Base-by-base conservation (phyloP, 2,113 vertebrate species). In the Kryptolebias marmoratus region DNA sequence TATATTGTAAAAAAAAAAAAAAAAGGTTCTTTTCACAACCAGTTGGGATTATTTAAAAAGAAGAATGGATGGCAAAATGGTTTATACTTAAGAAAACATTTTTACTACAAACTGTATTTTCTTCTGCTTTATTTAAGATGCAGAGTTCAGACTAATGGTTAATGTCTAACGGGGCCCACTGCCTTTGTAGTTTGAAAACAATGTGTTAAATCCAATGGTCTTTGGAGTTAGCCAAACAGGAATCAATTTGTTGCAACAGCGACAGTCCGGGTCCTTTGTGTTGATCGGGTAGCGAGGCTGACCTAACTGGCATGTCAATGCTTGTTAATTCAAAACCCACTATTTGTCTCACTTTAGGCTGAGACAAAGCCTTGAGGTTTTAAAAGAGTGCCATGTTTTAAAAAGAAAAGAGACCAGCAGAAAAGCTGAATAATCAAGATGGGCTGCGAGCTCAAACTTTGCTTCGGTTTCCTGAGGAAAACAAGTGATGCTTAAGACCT, bases 181-280 rank as follows among this genome's bases (percentile, higher is more conserved):
- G 39, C 30, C 56, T 75, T 58, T 50, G 65, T 31, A 55, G 39
- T 53, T 55, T 63, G 27, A 56, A 72, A 68, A 81, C 18, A 79
- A 60, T 64, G 67, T 70, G 56, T 78, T 65, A 32, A 64, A 70
- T 15, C 65, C 12, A 75, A 57, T 32, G 56, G 61, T 48, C 12
- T 68, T 71, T 67, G n/a, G 53, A 7, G n/a, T 62, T 45, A 57
- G 53, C 42, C 56, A 79, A 71, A 86, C 58, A 75, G 14, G 16
- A 86, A 77, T 86, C 70, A 82, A 77, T 86, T 60, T 42, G 27
- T 63, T 81, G 74, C 82, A 71, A 78, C 64, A 16, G 57, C 31
- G 62, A 57, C 53, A 59, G 56, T 75, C 70, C 28, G 64, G 66
- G 44, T 83, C 42, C 36, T 49, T 81, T 83, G 69, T 44, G 83